Base-by-base conservation (phyloP, 2,113 vertebrate genomes). In the Lophochroa leadbeateri region DNA sequence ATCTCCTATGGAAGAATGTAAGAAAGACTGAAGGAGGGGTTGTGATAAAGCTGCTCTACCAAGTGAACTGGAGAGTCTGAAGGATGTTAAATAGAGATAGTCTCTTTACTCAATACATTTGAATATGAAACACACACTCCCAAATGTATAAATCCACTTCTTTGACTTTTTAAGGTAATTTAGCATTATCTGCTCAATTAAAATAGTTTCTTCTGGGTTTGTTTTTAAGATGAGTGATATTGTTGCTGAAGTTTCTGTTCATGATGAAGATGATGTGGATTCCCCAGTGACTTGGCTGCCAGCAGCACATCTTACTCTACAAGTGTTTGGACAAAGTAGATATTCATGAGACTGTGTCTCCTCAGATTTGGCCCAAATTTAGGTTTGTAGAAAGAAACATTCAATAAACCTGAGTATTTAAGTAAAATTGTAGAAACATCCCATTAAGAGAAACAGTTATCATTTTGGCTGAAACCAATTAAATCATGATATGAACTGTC, bases 31-130 rank as follows among this genome's bases (percentile, higher is more conserved):
- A 63, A 68, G 17, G 58, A 82, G 61, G 27, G 14, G 20, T n/a
- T 92, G 68, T 88, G 77, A 86, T 82, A 89, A 86, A 88, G 70
- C 85, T 91, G 80, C 91, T 94, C 76, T 82, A 85, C 65, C 57
- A 86, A 68, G 82, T 71, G 80, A 82, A 86, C 9, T 16, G 76
- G 72, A 92, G 69, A 82, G 43, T 35, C 20, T 52, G 47, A 84
- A 72, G 74, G 64, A 85, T 57, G 82, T 92, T 69, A 86, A 85
- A 71, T 33, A 84, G 70, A 79, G 67, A 39, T 63, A 69, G 15
- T 61, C 47, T 83, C 50, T 67, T 88, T 61, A 61, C 17, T 77
- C 23, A 78, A 67, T 35, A 10, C 6, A 35, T 70, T 81, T 92
- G 52, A 17, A 10, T 77, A 52, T 76, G 63, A 84, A 72, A 35